Base-by-base conservation (phyloP, 2,797 vertebrate genomes). In the Sebastes nivosus region DNA sequence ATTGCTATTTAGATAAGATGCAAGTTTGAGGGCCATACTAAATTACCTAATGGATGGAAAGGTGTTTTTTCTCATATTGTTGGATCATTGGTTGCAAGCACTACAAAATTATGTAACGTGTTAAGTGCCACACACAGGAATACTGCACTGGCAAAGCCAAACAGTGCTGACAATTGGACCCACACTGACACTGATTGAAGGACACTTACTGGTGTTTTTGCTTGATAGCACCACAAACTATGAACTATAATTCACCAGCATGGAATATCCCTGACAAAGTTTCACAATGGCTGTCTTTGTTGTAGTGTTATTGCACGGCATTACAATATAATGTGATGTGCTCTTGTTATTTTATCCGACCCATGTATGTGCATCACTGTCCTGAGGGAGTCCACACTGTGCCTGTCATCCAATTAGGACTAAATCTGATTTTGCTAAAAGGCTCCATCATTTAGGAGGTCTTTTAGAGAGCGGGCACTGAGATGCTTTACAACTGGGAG, bases 371-470 rank as follows among this genome's bases (percentile, higher is more conserved):
- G 83, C 80, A 83, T 87, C 76, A 22, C 55, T 77, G 76, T 93
- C 92, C 82, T 64, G 75, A 30, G 88, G 85, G 88, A 92, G 75
- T 81, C 72, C 70, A 83, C 85, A 68, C 85, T 71, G 71, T 57
- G 87, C 65, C 87, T 65, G 87, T 94, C 90, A 89, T 93, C 90
- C 88, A 92, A 94, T 94, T 94, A 92, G 77, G 79, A 63, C 84
- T n/a, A 92, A 93, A 93, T 94, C 84, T 88, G 90, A 94, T 94
- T 93, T 87, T 34, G 77, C 88, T 94, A 94, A 94, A 94, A 94
- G 89, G 91, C 89, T 78, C 83, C 86, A 91, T 93, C 91, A 89
- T 94, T 91, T 90, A 87, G 76, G 80, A 65, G 86, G 77, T 92
- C 88, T 93, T 94, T 92, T 32, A 86, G 86, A 66, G 81, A 91